Evolutionary conservation across 2,113 vertebrate species (phyloP), one percentile per base, ranked within the genome.

Genomic region (Psilopsiagon aymara): DNA sequence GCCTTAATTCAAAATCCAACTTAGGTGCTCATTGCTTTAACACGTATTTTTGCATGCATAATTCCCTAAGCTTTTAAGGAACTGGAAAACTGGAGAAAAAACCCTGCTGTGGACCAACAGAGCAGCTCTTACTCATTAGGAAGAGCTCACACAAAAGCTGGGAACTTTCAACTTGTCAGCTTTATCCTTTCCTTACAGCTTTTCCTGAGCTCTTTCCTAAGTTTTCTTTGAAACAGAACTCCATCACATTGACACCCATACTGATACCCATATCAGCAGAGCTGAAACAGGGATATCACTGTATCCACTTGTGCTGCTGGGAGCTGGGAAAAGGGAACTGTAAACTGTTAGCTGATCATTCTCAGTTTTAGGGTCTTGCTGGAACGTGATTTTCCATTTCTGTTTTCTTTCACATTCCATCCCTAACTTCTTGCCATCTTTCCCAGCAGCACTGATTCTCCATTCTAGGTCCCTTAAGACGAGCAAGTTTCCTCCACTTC

Each of bases 221-320:
- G 20, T 74, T 74, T 83, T 67, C 92, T 77, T 86, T 31, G 17
- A 93, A 91, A 86, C 66, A 92, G 68, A 77, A 78, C 53, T 91
- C 51, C 20, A 29, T 46, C 73, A 41, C 6, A 33, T 23, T 90
- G 86, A 70, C 68, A 77, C 46, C 43, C 46, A 46, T 1, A 69
- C 14, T 37, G 74, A 80, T 8, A 39, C 5, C 35, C n/a, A 23
- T 2, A 70, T 24, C 51, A 63, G 44, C 43, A 86, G n/a, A 67
- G 23, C 79, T 86, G 82, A 69, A 82, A 70, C 47, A 52, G 49
- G 31, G 19, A 31, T 88, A 59, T 73, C 82, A 66, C 67, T 37
- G 31, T 16, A 70, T 44, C 19, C 37, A 31, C 49, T 44, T 27
- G 12, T 57, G 57, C 63, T 91, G 62, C 43, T 76, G 66, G 46